Conservation (phyloP, 1,140 invertebrate species). For the Leptinotarsa defecta region DNA sequence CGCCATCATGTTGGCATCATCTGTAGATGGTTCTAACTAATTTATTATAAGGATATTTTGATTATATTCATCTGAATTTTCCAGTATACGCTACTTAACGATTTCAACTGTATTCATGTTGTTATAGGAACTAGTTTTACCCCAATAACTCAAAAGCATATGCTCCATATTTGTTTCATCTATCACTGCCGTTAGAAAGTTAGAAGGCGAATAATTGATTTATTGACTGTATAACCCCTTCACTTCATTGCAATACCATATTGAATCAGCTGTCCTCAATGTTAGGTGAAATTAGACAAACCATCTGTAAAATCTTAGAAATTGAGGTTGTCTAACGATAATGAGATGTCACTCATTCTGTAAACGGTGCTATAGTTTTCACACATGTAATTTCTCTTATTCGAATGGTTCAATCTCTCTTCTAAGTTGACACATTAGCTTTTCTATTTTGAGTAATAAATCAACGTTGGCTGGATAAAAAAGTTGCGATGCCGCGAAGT, state of each 20-base stretch:
- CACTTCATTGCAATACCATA: conserved; percentile 2
- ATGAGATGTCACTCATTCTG: not conserved
- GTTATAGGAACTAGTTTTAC: too few relatives aligned
- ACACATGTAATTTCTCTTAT: conserved; percentile 11
- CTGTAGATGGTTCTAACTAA: too few relatives aligned
- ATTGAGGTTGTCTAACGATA: conserved; percentile 2
- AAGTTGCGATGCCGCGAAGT: not conserved
- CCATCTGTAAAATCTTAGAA: not conserved
- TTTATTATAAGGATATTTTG: too few relatives aligned
- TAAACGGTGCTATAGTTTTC: conserved; percentile 1
- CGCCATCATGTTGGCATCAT: too few relatives aligned
- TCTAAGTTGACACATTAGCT: conserved; percentile 9
- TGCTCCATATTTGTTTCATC: too few relatives aligned
- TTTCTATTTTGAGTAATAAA: conserved; percentile 7
- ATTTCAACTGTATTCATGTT: too few relatives aligned
- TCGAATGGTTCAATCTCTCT: not conserved
- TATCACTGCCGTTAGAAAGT: not conserved
- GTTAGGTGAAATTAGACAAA: not conserved
- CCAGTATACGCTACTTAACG: too few relatives aligned
- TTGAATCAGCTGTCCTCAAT: not conserved
- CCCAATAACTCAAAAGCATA: too few relatives aligned
- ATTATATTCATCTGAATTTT: too few relatives aligned
- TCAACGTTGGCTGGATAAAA: conserved; percentile 5
- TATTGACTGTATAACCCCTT: not conserved
- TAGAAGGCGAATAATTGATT: not conserved